A percentile compares a stretch with the other conserved stretches of the same genome.
These are phyloP conservation scores for Syncerus caffer DNA, from an alignment of 2,797 vertebrate species.

Conservation along the genomic window DNA sequence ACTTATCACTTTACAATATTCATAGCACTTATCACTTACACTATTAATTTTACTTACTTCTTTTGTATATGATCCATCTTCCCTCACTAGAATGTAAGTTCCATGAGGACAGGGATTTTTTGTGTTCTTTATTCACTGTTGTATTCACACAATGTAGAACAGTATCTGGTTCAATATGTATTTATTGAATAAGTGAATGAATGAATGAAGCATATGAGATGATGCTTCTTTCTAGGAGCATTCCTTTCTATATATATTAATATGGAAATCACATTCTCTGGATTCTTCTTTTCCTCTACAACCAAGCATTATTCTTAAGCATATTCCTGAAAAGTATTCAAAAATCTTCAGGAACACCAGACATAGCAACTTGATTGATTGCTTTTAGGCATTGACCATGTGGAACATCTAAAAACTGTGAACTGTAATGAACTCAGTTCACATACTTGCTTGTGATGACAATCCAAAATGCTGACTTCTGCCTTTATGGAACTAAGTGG, in stretches of 20 bases:
- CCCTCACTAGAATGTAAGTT: neutral
- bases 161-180: neutral
- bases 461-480: neutral
- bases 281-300: neutral
- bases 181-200: neutral
- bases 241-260: neutral
- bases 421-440: neutral
- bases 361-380: neutral
- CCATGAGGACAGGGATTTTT: neutral
- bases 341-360: neutral
- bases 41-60: neutral
- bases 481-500: neutral
- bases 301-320: neutral
- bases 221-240: neutral
- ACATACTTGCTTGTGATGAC: neutral
- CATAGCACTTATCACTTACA: neutral
- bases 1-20: neutral
- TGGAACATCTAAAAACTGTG: neutral
- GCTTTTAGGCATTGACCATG: neutral
- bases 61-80: neutral
- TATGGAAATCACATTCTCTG: neutral
- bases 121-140: neutral
- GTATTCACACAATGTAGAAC: neutral
- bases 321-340: neutral
- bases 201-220: neutral